Conservation (phyloP, 2,888 invertebrate species). For the Eurytoma californica region DNA sequence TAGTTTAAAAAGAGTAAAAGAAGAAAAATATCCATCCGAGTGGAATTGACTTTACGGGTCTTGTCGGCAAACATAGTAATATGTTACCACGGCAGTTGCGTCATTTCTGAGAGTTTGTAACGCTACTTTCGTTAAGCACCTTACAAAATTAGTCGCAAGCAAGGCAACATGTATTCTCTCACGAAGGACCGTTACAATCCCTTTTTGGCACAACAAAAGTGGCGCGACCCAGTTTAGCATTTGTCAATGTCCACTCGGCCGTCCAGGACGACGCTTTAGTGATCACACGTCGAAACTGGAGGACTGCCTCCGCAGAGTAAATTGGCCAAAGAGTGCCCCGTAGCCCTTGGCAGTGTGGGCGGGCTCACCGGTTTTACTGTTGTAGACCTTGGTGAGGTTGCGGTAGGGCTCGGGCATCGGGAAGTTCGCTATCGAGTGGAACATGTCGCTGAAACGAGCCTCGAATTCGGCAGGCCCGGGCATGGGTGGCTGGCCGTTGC, state of each 20-base stretch:
- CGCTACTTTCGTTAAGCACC: no score
- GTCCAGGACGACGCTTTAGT: not conserved
- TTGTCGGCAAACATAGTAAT: no score
- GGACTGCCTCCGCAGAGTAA: slow-evolving; percentile 41
- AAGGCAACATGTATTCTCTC: no score
- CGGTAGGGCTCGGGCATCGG: slow-evolving; percentile 84
- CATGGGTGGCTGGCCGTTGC: slow-evolving; percentile 43
- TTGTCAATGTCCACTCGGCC: no score
- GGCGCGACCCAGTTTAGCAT: not conserved
- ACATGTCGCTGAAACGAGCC: slow-evolving; percentile 81
- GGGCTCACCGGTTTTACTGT: slow-evolving; percentile 79
- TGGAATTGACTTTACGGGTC: no score
- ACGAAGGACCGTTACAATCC: no score
- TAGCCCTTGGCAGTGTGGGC: slow-evolving; percentile 5
- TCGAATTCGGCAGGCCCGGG: slow-evolving; percentile 79
- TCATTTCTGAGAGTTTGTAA: no score
- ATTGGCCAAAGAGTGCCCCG: slow-evolving; percentile 24
- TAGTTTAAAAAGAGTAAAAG: not conserved
- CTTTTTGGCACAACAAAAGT: not conserved
- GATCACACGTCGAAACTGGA: slow-evolving; percentile 45
- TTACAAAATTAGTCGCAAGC: no score
- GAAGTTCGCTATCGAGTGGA: slow-evolving; percentile 80
- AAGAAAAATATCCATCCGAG: not conserved
- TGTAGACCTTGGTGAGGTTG: slow-evolving; percentile 82
- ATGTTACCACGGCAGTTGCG: no score